Evolutionary conservation across 2,888 invertebrate species (phyloP), one percentile per base, ranked within the genome.

Genomic region (Xanthia icteritia): DNA sequence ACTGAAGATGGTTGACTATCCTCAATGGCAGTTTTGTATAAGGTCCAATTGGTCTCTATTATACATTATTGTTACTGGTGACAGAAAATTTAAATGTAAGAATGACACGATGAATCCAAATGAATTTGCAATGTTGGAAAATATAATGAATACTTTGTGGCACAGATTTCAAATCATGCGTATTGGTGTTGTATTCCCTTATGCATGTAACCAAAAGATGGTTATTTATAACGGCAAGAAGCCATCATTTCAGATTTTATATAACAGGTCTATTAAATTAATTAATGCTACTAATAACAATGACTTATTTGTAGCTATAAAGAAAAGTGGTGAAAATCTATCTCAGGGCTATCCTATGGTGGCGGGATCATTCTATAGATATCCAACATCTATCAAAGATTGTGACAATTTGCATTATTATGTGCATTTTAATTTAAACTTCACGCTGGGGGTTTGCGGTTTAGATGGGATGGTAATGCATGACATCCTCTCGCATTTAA

Each of bases 401-500:
- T 94, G 94, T 79, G 56, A 88, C 0, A 83, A 87, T 20, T 85
- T 92, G 17, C 76, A 84, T 20, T 82, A 89, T 27, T 93, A 91
- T 70, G 61, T 88, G 6, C 87, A 83, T 9, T 70, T 88, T 9
- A 85, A 90, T 54, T 67, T 77, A 0, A 83, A 80, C n/a, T 56
- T 82, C 5, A 90, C 89, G 5, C 76, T 85, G 54, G 89, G 91
- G 5, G 91, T 85, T 54, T 94, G 94, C 74, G 94, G 94, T 5
- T 77, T 93, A 66, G 94, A 94, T 39, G 93, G 90, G 5, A 77
- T 94, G 67, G 73, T 93, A 4, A 91, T 93, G 91, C 82, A 91
- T 13, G 92, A 94, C 74, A 83, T 91, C 23, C 71, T 94, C 0
- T 76, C 84, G 9, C 73, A 91, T 83, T 92, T 92, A 36, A 85